Percentiles rank a stretch among this genome's conserved stretches.
These are phyloP conservation scores for Drosophila teissieri DNA, from an alignment of 1,140 invertebrate genomes.

Conservation along the genomic window DNA sequence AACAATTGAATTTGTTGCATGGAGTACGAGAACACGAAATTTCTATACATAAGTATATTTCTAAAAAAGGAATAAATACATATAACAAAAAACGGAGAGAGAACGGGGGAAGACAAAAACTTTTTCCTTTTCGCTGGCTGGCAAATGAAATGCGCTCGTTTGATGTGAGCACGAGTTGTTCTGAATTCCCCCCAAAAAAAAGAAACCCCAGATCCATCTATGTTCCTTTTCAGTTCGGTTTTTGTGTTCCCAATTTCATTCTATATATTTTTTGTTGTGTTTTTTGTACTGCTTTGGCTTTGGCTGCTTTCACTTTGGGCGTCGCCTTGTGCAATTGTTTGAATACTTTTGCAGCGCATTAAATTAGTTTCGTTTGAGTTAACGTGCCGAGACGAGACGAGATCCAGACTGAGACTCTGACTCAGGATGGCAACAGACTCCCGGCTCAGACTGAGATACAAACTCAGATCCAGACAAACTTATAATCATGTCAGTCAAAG, in stretches of 20 bases:
- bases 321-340: conserved; percentile 83
- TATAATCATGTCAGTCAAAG: conserved; percentile 83
- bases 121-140: conserved; percentile 77
- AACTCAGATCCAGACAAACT: conserved; percentile 66
- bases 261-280: conserved; percentile 6
- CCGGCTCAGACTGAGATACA: conserved; percentile 10
- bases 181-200: conserved; percentile 5
- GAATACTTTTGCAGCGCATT: conserved; percentile 83
- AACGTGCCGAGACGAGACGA: conserved; percentile 71
- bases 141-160: conserved; percentile 79
- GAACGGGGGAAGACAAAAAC: conserved; percentile 51
- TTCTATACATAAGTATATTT: conserved; percentile 51
- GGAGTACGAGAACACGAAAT: conserved; percentile 20
- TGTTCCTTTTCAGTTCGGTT: conserved; percentile 25
- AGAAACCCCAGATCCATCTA: conserved; percentile 11
- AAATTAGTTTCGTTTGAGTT: conserved; percentile 84
- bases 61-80: conserved; percentile 33
- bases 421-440: conserved; percentile 39
- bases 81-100: conserved; percentile 10
- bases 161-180: conserved; percentile 71
- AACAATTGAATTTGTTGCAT: conserved; percentile 72
- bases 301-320: conserved; percentile 73
- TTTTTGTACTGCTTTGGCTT: conserved; percentile 30
- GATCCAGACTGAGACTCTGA: conserved; percentile 37
- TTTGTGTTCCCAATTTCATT: conserved; percentile 30